Evolutionary conservation across 2,888 invertebrate species (phyloP), one percentile per base, ranked within the genome.

Genomic region (Eudasyphora cyanicolor): DNA sequence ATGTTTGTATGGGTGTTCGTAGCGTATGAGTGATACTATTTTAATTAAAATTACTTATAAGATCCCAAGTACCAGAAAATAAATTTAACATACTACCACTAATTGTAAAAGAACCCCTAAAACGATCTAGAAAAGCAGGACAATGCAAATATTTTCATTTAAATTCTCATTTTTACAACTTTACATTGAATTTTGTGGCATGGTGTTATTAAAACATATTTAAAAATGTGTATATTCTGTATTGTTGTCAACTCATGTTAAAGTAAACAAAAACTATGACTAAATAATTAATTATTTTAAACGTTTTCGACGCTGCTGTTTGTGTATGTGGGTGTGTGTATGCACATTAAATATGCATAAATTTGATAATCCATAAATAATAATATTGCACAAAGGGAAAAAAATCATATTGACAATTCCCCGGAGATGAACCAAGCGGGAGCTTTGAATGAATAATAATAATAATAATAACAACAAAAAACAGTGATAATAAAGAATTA

Each of bases 261-360:
- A 45, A n/a, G 24, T 54, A 17, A 54, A 54, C 51, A 54, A 54
- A 10, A 57, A 4, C 57, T 12, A 24, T 57, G 57, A 57, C 57
- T 57, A 57, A 57, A 57, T 57, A 57, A 27, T 57, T 57, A 57
- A 57, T 57, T 27, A 27, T 27, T 10, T 19, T 57, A 57, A 57
- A 57, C 24, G 57, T 27, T 57, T 57, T 24, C 14, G 6, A 51
- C 8, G n/a, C 24, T 27, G 27, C 14, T 12, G 45, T 45, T 45
- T 45, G n/a, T 57, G 24, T 57, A 27, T 27, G 10, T 45, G 3
- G 8, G 32, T 32, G 5, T 6, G 32, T n/a, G n/a, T n/a, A n/a
- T 45, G 45, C n/a, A 45, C 14, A 57, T 57, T 57, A 57, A 57
- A 57, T 27, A 57, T 27, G 27, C 57, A 57, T 57, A 57, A 24